Evolutionary conservation across 2,888 invertebrate species (phyloP).

Genomic region (Epirrhoe tristata): DNA sequence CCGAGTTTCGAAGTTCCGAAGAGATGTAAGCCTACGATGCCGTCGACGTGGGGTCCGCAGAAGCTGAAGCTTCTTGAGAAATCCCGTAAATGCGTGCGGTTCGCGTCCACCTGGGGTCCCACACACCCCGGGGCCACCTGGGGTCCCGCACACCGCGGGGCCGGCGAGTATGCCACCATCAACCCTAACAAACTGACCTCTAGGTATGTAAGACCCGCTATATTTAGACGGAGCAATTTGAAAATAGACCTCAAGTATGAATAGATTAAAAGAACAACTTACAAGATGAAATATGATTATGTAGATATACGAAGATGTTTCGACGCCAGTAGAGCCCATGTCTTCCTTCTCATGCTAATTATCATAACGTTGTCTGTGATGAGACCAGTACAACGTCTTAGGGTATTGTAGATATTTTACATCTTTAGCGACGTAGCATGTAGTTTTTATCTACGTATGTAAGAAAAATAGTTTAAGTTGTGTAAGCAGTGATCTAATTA

Average conservation of each 20-base stretch:
- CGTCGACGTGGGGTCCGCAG: conserved; percentile 41
- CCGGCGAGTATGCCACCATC: conserved; percentile 59
- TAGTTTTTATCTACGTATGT: background rate
- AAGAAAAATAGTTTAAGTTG: conserved; percentile 16
- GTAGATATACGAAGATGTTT: background rate
- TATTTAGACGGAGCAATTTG: conserved; percentile 47
- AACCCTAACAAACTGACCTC: conserved; percentile 58
- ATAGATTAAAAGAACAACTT: background rate
- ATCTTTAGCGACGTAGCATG: background rate
- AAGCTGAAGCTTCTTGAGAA: conserved; percentile 37
- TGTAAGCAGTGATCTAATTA: conserved; percentile 14
- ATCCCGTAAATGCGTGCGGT: conserved; percentile 39
- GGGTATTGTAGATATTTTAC: conserved; percentile 10
- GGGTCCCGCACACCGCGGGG: conserved; percentile 41
- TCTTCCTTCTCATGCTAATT: conserved; percentile 20
- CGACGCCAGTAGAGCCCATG: conserved; percentile 1
- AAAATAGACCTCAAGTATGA: conserved; percentile 1
- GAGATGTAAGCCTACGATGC: conserved; percentile 20
- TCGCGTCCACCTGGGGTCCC: conserved; percentile 43
- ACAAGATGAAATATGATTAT: background rate
- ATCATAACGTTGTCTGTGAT: background rate
- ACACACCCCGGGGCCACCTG: conserved; percentile 41
- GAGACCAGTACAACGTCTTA: background rate
- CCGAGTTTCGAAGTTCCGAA: conserved; percentile 8
- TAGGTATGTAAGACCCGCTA: conserved; percentile 52